These are phyloP conservation scores for Sphaerodactylus townsendi DNA, from an alignment of 2,113 vertebrate genomes.

Conservation along the genomic window DNA sequence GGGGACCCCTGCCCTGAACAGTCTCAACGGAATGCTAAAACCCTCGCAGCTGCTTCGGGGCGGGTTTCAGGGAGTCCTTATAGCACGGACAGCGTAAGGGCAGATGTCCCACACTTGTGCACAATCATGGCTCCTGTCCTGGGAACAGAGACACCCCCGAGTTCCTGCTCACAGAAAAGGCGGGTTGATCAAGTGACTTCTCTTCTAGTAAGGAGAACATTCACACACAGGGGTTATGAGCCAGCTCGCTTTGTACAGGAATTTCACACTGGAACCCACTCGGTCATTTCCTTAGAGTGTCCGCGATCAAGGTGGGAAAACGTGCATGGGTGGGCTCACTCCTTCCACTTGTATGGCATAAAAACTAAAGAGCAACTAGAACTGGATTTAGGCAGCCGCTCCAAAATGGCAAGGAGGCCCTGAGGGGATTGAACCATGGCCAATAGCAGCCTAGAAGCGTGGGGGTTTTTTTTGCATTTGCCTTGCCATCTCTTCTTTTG, in stretches of 20 bases:
- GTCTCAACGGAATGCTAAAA: too few species aligned
- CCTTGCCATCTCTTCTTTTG: too few species aligned
- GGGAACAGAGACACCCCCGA: not conserved
- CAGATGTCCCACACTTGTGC: not conserved
- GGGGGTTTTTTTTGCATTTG: too few species aligned
- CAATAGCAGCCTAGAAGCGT: not conserved
- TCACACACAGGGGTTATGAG: too few species aligned
- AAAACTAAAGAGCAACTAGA: not conserved
- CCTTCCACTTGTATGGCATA: not conserved
- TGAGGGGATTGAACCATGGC: not conserved
- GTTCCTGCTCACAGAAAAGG: not conserved
- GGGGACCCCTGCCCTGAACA: too few species aligned
- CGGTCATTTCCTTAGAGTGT: not conserved
- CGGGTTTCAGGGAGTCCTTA: not conserved
- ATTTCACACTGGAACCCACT: too few species aligned
- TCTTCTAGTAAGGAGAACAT: too few species aligned
- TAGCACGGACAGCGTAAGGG: not conserved
- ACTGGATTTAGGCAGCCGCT: not conserved
- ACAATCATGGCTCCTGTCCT: not conserved
- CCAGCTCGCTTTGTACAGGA: too few species aligned
- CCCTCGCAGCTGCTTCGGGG: too few species aligned
- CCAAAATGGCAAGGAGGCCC: not conserved
- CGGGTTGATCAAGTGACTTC: not conserved
- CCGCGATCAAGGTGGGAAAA: fast-evolving
- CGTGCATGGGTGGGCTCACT: not conserved